phyloP scores from a whole-genome alignment of 2,888 invertebrate species.

The Thera britannica region DNA sequence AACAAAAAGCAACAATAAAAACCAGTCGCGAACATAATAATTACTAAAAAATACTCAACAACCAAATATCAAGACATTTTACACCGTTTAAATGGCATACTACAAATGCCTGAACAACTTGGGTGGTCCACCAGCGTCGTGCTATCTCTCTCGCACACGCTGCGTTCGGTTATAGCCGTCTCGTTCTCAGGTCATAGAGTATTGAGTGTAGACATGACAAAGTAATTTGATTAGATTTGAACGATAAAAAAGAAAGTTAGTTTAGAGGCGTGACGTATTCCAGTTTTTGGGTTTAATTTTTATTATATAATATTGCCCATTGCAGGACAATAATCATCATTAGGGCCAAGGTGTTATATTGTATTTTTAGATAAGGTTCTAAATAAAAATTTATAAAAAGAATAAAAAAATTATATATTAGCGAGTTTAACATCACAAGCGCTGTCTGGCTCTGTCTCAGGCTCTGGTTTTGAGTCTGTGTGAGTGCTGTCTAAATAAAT shows the following conservation, averaged over 20 bases:
- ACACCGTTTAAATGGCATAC: conserved; percentile 59
- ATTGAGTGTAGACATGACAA: conserved; percentile 44
- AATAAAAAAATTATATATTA: too few relatives aligned
- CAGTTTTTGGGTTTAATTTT: conserved; percentile 14
- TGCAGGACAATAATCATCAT: too few relatives aligned
- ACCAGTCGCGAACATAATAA: conserved; percentile 35
- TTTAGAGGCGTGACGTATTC: conserved; percentile 25
- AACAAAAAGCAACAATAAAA: conserved; percentile 36
- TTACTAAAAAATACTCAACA: conserved; percentile 45
- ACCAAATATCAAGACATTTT: conserved; percentile 70
- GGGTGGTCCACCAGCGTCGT: conserved; percentile 68
- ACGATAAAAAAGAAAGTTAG: conserved; percentile 25
- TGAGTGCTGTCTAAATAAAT: too few relatives aligned
- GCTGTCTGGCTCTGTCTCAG: too few relatives aligned
- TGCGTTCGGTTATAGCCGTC: conserved; percentile 34
- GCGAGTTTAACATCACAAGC: too few relatives aligned
- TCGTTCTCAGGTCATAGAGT: conserved; percentile 64
- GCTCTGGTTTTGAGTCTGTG: too few relatives aligned
- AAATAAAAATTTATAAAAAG: too few relatives aligned
- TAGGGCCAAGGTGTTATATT: too few relatives aligned
- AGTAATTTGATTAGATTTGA: conserved; percentile 37
- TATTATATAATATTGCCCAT: too few relatives aligned
- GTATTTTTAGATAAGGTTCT: too few relatives aligned
- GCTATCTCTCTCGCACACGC: conserved; percentile 49
- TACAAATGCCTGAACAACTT: conserved; percentile 71